Conservation (phyloP, 1,140 invertebrate species). For the Orchestia grillus region DNA sequence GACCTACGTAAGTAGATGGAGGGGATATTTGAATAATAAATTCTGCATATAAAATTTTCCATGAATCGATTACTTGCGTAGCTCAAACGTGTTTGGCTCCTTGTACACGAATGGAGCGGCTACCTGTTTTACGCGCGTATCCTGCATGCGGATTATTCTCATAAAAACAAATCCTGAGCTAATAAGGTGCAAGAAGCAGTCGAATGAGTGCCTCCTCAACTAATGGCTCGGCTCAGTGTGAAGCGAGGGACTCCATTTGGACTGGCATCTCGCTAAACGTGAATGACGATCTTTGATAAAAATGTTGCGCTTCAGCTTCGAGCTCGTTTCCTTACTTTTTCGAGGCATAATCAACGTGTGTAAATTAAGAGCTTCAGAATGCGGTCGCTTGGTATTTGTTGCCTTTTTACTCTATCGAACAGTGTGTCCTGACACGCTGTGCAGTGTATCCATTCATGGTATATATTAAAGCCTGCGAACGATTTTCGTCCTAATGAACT, state of each 20-base stretch:
- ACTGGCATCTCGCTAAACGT: not conserved
- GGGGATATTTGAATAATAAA: not conserved
- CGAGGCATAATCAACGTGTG: not conserved
- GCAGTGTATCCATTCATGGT: too few relatives aligned
- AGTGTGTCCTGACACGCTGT: not conserved
- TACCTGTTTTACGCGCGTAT: not conserved
- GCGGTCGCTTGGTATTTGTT: not conserved
- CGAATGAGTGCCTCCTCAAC: not conserved
- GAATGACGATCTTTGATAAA: not conserved
- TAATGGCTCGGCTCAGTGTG: not conserved
- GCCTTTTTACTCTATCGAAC: not conserved
- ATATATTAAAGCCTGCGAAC: too few relatives aligned
- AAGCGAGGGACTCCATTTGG: not conserved
- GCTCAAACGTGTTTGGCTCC: not conserved
- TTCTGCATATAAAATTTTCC: not conserved
- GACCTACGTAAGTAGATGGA: not conserved
- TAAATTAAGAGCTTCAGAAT: not conserved
- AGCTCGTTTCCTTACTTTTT: not conserved
- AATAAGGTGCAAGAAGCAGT: conserved; percentile 21
- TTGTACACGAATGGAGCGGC: not conserved
- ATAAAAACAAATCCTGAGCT: not conserved
- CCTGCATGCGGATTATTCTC: conserved; percentile 14
- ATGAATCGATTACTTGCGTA: not conserved
- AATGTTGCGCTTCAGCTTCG: not conserved
- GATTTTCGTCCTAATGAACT: too few relatives aligned